Evolutionary conservation across 2,113 vertebrate species (phyloP), one percentile per base, ranked within the genome.

Genomic region (Ailuropoda melanoleuca): DNA sequence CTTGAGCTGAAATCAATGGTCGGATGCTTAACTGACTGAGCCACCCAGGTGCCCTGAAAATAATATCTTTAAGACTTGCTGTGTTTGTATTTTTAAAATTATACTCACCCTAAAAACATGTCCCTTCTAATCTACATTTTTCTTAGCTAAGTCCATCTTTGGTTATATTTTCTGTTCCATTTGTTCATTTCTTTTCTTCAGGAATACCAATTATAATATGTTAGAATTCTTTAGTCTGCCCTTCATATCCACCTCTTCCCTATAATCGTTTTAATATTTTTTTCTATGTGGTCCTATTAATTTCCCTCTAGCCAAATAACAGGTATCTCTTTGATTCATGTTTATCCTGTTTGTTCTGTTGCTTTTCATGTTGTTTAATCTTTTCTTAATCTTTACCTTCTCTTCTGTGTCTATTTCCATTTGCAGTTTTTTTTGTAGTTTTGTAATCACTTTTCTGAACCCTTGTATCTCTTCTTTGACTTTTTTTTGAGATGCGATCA

Each of bases 381-480:
- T 84, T 70, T 50, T 21, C 39, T 80, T 34, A 85, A 60, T 68
- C 29, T 62, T 92, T 82, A 39, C 39, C 3, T 62, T 96, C 21
- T 70, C 7, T 91, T 92, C 46, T 75, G 39, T 14, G 83, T 81
- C 10, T 56, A 2, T 80, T 14, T 70, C 29, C 50, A 43, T 77
- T 85, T 88, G 34, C n/a, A 86, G 1, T 26, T 58, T 81, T 50
- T 60, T 60, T 92, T 46, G 18, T 11, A 64, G 26, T 94, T 92
- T 95, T 87, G 24, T 37, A 26, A 39, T 75, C 70, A 90, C 50
- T 87, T 96, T 78, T 87, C 12, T 77, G 74, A 97, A 66, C 19
- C 34, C 29, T 58, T 5, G 8, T 62, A 64, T 95, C 37, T 55
- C 39, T 72, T 56, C 6, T 88, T 92, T 80, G 39, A 39, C 31